A percentile compares a stretch with the other conserved stretches of the same genome.
Conservation (phyloP, 2,113 vertebrate species). For the Melospiza georgiana region DNA sequence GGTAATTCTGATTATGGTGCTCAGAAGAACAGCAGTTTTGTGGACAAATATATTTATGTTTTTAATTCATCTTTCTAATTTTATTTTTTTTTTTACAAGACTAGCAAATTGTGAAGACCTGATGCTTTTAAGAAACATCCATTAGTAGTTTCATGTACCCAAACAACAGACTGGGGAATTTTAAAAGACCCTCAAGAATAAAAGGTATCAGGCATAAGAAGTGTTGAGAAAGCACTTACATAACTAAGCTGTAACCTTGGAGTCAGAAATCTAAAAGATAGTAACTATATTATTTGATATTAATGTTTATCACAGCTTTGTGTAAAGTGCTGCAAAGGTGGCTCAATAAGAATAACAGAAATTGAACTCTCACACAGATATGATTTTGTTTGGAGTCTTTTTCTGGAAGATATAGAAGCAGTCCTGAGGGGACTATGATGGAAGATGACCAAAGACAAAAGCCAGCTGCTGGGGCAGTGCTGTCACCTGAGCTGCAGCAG, state of each 20-base stretch:
- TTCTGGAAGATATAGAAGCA: not conserved
- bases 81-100: not conserved
- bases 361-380: not conserved
- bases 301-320: not conserved
- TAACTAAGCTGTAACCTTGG: not conserved
- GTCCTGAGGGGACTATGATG: not conserved
- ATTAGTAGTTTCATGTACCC: not conserved
- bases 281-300: not conserved
- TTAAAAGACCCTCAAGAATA: not conserved
- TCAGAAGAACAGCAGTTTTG: not conserved
- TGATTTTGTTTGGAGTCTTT: not conserved
- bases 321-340: not conserved
- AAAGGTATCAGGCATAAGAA: not conserved
- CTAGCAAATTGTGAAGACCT: not conserved
- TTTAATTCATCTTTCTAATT: not conserved
- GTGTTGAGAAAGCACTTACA: not conserved
- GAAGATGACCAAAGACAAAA: not conserved
- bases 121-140: not conserved
- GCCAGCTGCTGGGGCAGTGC: not conserved
- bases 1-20: not conserved
- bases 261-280: not conserved
- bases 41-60: not conserved
- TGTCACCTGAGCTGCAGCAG: not conserved
- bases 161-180: not conserved
- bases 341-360: not conserved